Percentiles rank a stretch among this genome's conserved stretches.
phyloP scores from a whole-genome alignment of 2,797 vertebrate species.

The Luscinia megarhynchos region DNA sequence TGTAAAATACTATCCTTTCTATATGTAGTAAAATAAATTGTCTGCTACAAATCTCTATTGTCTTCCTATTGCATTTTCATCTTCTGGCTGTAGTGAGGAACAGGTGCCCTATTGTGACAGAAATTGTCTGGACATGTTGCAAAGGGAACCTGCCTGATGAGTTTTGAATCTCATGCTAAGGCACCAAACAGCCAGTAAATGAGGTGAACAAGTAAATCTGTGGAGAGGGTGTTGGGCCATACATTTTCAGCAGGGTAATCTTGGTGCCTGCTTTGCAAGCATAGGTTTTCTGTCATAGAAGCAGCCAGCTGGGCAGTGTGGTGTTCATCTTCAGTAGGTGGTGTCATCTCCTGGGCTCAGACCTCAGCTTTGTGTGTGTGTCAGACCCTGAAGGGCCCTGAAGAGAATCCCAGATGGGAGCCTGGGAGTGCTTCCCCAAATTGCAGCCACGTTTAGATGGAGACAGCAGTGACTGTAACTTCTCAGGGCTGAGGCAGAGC shows the following conservation, averaged over 20 bases:
- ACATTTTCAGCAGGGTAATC: not conserved
- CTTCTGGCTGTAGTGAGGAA: not conserved
- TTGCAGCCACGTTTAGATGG: not conserved
- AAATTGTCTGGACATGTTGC: not conserved
- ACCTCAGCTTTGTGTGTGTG: not conserved
- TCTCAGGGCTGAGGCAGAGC: not conserved
- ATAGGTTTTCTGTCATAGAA: not conserved
- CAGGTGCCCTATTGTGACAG: not conserved
- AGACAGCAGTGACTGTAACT: not conserved
- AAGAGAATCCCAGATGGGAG: accelerated
- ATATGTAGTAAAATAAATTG: not conserved
- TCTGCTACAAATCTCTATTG: not conserved
- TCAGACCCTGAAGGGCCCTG: not conserved
- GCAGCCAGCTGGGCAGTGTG: not conserved
- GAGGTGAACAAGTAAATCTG: not conserved
- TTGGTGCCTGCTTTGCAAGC: not conserved
- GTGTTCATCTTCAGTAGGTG: not conserved
- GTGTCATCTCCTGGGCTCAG: not conserved
- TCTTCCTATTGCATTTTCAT: not conserved
- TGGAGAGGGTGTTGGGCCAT: not conserved
- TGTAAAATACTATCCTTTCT: not conserved
- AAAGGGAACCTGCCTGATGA: not conserved
- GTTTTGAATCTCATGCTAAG: not conserved
- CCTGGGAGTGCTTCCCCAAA: not conserved
- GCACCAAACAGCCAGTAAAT: not conserved